Base-by-base conservation (phyloP, 1,140 invertebrate species). In the Drosophila lowei region DNA sequence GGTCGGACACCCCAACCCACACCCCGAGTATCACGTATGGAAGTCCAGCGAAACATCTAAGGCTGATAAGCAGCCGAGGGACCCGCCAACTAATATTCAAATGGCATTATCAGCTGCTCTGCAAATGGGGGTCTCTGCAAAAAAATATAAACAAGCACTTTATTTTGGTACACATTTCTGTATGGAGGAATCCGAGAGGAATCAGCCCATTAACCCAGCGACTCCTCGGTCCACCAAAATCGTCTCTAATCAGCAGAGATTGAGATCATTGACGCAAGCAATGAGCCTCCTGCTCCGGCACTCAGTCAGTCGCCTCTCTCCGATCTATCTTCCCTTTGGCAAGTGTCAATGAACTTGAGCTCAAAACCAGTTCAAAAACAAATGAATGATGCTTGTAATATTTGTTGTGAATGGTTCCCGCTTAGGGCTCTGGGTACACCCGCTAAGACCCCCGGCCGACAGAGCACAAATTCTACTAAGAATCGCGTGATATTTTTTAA, bases 401-500 rank as follows among this genome's bases (percentile, higher is more conserved):
- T 41, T 46, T 15, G 18, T 28, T 61, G 38, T 62, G 43, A 38
- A 18, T 23, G 42, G 5, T 50, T 7, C 2, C 23, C 21, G 11
- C 23, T 34, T 30, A 23, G 42, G 42, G 3, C 34, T 13, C 34
- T 38, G 11, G 34, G n/a, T 18, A 9, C 18, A 9, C 18, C 25
- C 43, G 16, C 15, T 38, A 30, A 30, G 46, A 52, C 21, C 58
- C 44, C 46, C 67, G 79, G 71, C 62, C 47, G 49, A 23, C 65
- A 66, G 65, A 78, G 79, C 66, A 59, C 79, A 79, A 84, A 86
- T 90, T 88, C 77, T 84, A 90, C 68, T 60, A 44, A 83, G 71
- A 80, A 81, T 88, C 77, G 80, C 78, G 72, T 86, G 79, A 89
- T 90, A 79, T 76, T 76, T 79, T 83, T 84, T 81, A 89, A 79